A percentile compares a stretch with the other conserved stretches of the same genome.
Evolutionary conservation across 2,113 vertebrate genomes (phyloP).

Genomic region (Poeciliopsis occidentalis): DNA sequence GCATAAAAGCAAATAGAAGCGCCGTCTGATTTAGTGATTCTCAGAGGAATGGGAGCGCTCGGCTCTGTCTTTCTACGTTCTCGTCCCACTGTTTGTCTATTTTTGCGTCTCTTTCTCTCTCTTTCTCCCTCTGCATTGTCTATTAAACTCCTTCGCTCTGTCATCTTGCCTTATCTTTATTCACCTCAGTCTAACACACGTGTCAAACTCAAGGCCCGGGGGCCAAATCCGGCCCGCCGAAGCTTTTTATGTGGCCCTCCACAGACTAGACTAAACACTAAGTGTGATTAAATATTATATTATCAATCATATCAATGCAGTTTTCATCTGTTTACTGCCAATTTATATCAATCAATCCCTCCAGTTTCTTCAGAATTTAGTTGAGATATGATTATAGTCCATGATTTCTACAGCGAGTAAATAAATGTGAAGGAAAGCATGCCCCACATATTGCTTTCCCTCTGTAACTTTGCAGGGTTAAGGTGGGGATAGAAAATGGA

Average conservation of each 20-base stretch:
- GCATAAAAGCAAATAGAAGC: conserved; percentile 45
- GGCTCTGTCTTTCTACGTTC: conserved; percentile 18
- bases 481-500: background rate
- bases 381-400: too few species aligned
- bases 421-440: background rate
- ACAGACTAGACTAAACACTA: too few species aligned
- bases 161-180: background rate
- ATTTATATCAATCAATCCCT: too few species aligned
- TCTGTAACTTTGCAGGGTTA: background rate
- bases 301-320: too few species aligned
- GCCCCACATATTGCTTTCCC: too few species aligned
- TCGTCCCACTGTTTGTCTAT: conserved; percentile 49
- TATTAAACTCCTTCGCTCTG: conserved; percentile 24
- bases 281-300: too few species aligned
- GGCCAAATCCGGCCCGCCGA: too few species aligned
- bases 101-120: conserved; percentile 6
- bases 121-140: conserved; percentile 26
- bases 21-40: conserved; percentile 40
- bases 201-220: too few species aligned
- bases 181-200: background rate
- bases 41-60: conserved; percentile 46
- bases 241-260: too few species aligned
- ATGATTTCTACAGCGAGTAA: too few species aligned
- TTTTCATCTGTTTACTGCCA: too few species aligned
- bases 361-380: too few species aligned